These are phyloP conservation scores for Brachionus manjavacas DNA, from an alignment of 1,140 invertebrate species.

Conservation along the genomic window DNA sequence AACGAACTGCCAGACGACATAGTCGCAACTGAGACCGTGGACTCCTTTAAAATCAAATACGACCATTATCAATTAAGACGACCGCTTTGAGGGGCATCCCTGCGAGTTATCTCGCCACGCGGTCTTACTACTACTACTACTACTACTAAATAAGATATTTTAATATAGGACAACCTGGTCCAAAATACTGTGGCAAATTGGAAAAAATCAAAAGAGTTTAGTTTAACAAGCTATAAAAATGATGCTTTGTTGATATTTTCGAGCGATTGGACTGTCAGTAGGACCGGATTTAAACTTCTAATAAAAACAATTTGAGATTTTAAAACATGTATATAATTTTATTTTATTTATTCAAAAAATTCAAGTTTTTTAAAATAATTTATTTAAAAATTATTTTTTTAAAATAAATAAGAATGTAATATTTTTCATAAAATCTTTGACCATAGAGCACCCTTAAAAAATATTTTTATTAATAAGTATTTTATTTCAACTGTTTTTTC, in stretches of 20 bases:
- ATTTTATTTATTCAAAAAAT: background rate
- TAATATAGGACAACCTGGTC: constrained; percentile 34
- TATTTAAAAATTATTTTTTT: background rate
- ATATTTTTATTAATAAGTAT: background rate
- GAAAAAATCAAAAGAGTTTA: background rate
- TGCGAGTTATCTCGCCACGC: too few species aligned
- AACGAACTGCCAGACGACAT: too few species aligned
- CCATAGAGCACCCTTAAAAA: background rate
- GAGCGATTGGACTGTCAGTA: constrained; percentile 22
- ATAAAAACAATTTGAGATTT: background rate
- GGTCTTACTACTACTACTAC: too few species aligned
- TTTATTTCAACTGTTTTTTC: background rate
- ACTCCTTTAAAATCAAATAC: too few species aligned
- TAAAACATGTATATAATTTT: background rate
- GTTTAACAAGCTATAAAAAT: constrained; percentile 19
- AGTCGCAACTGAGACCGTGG: too few species aligned
- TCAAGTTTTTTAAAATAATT: background rate
- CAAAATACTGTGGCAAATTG: constrained; percentile 41
- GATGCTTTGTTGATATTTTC: constrained; percentile 1
- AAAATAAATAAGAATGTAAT: background rate
- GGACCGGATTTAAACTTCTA: background rate
- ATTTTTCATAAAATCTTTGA: constrained; percentile 5
- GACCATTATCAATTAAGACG: too few species aligned
- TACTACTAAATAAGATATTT: constrained; percentile 41
- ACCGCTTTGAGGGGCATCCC: too few species aligned